Conservation (phyloP, 2,888 invertebrate species). For the Congeria kusceri region DNA sequence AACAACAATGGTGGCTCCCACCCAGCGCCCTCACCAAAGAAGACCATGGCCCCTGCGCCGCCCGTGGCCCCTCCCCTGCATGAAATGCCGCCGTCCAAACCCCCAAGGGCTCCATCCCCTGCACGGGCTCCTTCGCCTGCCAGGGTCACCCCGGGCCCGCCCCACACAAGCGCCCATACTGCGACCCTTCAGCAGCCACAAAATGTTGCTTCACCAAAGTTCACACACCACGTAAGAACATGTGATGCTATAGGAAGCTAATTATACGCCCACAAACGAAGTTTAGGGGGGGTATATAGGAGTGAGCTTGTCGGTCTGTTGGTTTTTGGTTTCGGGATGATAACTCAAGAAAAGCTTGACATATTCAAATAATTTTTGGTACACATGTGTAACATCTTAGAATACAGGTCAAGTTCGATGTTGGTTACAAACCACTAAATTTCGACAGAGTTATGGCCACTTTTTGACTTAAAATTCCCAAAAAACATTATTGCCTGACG, state of each 20-base stretch:
- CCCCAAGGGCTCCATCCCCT: conserved; percentile 42
- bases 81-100: conserved; percentile 41
- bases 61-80: conserved; percentile 58
- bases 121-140: conserved; percentile 51
- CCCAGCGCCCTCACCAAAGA: conserved; percentile 48
- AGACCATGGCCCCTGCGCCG: conserved; percentile 54
- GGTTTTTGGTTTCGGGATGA: too few relatives aligned
- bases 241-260: not conserved
- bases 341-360: too few relatives aligned
- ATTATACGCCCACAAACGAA: too few relatives aligned
- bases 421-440: too few relatives aligned
- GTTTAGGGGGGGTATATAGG: too few relatives aligned
- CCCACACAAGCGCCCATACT: conserved; percentile 47
- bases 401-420: too few relatives aligned
- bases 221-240: conserved; percentile 53
- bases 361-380: too few relatives aligned
- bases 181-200: conserved; percentile 51
- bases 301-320: too few relatives aligned
- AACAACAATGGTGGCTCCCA: conserved; percentile 13
- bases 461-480: too few relatives aligned
- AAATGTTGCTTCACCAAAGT: conserved; percentile 54
- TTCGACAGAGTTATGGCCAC: too few relatives aligned
- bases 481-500: too few relatives aligned
- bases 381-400: too few relatives aligned
- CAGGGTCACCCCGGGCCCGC: conserved; percentile 41